phyloP scores from a whole-genome alignment of 1,140 invertebrate genomes.

The Venustaconcha ellipsiformis region DNA sequence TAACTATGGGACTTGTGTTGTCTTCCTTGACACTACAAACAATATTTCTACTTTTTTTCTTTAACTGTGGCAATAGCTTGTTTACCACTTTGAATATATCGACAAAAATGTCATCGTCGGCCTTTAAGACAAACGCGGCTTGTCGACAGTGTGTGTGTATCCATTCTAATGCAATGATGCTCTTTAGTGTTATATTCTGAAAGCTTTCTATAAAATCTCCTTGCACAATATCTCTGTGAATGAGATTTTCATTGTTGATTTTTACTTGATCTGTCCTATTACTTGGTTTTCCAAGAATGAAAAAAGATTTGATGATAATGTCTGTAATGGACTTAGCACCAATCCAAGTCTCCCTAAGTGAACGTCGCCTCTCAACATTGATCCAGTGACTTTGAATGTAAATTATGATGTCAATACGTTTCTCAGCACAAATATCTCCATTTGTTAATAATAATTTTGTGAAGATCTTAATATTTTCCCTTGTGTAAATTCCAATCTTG shows the following conservation, averaged over 20 bases:
- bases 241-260: constrained; percentile 43
- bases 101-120: constrained; percentile 91
- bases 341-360: constrained; percentile 56
- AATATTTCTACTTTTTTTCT: constrained; percentile 18
- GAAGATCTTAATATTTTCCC: no score
- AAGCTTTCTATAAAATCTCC: constrained; percentile 56
- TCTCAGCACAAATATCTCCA: no score
- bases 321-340: not conserved
- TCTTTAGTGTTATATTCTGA: constrained; percentile 66
- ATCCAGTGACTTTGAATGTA: constrained; percentile 20
- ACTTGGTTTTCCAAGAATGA: constrained; percentile 77
- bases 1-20: constrained; percentile 36
- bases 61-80: constrained; percentile 43
- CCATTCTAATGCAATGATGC: constrained; percentile 88
- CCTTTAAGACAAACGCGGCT: constrained; percentile 84
- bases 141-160: constrained; percentile 75
- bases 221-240: constrained; percentile 62
- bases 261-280: constrained; percentile 41
- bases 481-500: no score
- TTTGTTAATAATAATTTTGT: no score
- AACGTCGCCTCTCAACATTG: constrained; percentile 26
- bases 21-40: constrained; percentile 37
- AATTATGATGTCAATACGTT: constrained; percentile 15
- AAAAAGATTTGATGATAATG: constrained; percentile 69
- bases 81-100: constrained; percentile 63